These are phyloP conservation scores for Cydia pomonella DNA, from an alignment of 1,140 invertebrate genomes.

Conservation along the genomic window DNA sequence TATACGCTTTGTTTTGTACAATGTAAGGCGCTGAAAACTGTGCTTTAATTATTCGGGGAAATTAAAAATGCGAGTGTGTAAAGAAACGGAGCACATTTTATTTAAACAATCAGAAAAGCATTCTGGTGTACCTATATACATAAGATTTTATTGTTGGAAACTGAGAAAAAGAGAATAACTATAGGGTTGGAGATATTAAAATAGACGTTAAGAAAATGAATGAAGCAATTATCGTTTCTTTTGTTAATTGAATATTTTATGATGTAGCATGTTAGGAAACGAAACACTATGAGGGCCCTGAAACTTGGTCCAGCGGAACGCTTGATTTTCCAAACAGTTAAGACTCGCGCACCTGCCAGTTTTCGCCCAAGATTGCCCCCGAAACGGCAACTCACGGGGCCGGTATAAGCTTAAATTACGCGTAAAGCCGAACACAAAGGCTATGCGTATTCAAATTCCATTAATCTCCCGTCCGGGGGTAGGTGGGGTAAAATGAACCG, in stretches of 20 bases:
- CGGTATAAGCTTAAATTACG: slow-evolving; percentile 76
- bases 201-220: neutral
- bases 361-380: slow-evolving; percentile 64
- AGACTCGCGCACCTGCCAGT: slow-evolving; percentile 62
- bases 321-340: slow-evolving; percentile 62
- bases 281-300: slow-evolving; percentile 58
- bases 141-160: no score
- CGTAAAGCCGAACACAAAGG: slow-evolving; percentile 79
- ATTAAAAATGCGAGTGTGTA: slow-evolving; percentile 8
- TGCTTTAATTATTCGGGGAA: slow-evolving; percentile 17
- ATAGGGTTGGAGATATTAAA: neutral
- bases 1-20: neutral
- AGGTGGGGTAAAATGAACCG: slow-evolving; percentile 77
- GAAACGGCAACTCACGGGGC: slow-evolving; percentile 74
- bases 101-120: neutral
- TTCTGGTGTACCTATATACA: neutral
- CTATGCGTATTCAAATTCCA: slow-evolving; percentile 80
- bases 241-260: no score
- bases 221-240: neutral
- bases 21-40: slow-evolving; percentile 9
- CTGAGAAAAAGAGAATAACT: no score
- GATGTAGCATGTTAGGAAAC: no score
- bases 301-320: slow-evolving; percentile 47
- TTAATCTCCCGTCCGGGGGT: slow-evolving; percentile 75
- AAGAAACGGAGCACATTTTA: neutral